These are phyloP conservation scores for Caenorhabditis tropicalis DNA, from an alignment of 1,140 invertebrate species.

Conservation along the genomic window DNA sequence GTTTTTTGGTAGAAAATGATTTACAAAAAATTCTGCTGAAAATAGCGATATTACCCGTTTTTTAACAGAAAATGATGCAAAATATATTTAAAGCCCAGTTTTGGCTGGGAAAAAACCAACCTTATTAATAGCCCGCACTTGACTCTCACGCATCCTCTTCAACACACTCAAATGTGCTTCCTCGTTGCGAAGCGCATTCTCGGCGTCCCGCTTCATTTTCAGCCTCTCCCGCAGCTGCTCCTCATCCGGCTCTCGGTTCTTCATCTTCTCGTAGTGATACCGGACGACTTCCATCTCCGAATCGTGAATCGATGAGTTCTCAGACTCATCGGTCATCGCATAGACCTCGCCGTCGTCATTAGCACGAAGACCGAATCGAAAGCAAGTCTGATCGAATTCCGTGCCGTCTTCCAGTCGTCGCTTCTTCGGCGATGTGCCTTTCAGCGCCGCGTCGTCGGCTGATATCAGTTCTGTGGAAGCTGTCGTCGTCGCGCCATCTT, in stretches of 20 bases:
- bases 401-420: background rate
- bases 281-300: constrained; percentile 58
- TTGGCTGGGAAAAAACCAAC: background rate
- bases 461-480: background rate
- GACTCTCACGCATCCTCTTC: constrained; percentile 58
- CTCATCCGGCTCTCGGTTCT: constrained; percentile 42
- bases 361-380: constrained; percentile 5
- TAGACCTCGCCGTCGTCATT: constrained; percentile 34
- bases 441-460: background rate
- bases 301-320: constrained; percentile 67
- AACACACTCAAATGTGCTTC: constrained; percentile 67
- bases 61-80: no score
- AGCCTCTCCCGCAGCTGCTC: constrained; percentile 62
- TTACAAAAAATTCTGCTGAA: constrained; percentile 2
- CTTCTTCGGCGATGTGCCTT: background rate
- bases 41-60: no score
- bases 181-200: constrained; percentile 60
- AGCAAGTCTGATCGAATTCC: constrained; percentile 30
- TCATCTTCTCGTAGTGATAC: constrained; percentile 58
- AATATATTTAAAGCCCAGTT: constrained; percentile 33
- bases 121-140: constrained; percentile 30
- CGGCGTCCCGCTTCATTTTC: constrained; percentile 60
- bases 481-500: background rate
- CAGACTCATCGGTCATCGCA: constrained; percentile 66
- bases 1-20: no score